Evolutionary conservation across 2,888 invertebrate species (phyloP), one percentile per base, ranked within the genome.

Genomic region (Aradus depressus): DNA sequence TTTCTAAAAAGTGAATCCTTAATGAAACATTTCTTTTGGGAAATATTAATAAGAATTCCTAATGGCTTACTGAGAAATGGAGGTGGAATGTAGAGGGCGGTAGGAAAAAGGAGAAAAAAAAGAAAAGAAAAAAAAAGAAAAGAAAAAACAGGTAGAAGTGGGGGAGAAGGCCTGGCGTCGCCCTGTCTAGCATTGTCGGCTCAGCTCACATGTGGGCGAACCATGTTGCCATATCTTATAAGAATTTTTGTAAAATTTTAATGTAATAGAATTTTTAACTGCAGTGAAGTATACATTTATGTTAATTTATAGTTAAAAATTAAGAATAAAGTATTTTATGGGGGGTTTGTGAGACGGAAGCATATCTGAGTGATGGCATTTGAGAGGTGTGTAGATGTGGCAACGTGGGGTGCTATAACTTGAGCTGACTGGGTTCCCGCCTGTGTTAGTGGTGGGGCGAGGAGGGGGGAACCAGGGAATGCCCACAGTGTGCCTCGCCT

Each of bases 131-230:
- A n/a, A n/a, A n/a, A n/a, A 44, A 21, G 48, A 34, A 44, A 28
- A 26, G 49, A 42, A 51, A 52, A 49, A 51, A 49, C 41, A 37
- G 49, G 44, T 16, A 31, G 26, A 39, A 35, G n/a, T 37, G 51
- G 49, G 22, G 52, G 55, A 51, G 47, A 55, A 51, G 54, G 57
- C 48, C 80, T 77, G 87, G 87, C 87, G 87, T 87, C 87, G 86
- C 84, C 84, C 82, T 86, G 87, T 87, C 87, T 87, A 84, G 84
- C 80, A 76, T 80, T 80, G 81, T 77, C 78, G 72, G 58, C 65
- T 42, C 54, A 53, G 54, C 43, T 44, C 56, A 58, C 58, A 58
- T 59, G 59, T 58, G 58, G 55, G 59, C 54, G 56, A 66, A 75
- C 81, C 66, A 58, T 69, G 84, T 79, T 83, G 82, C 76, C 81